phyloP scores from a whole-genome alignment of 2,797 vertebrate species.

The Spheniscus humboldti region DNA sequence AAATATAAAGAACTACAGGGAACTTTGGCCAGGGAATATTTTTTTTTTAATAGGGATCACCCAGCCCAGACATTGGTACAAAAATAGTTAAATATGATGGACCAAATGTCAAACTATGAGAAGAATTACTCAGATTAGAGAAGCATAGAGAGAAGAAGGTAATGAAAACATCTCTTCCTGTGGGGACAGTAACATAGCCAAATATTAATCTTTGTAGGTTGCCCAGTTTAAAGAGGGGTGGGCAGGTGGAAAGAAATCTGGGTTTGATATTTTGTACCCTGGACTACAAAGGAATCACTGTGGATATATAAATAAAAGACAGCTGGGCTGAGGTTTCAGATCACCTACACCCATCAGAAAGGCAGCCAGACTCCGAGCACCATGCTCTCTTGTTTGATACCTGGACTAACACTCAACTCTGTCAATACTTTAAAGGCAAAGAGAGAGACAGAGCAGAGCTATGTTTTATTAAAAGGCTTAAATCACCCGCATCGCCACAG shows the following conservation, averaged over 20 bases:
- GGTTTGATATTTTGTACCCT: conserved; percentile 31
- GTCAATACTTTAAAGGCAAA: not conserved
- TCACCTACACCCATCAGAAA: conserved; percentile 32
- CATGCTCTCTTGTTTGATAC: not conserved
- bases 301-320: conserved; percentile 10
- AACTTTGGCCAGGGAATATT: not conserved
- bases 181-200: not conserved
- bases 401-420: not conserved
- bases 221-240: not conserved
- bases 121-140: not conserved
- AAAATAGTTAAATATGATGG: not conserved
- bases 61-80: not conserved
- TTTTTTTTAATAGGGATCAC: not conserved
- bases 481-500: not conserved
- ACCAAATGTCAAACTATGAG: not conserved
- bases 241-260: not conserved
- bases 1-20: not conserved
- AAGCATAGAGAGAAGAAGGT: not conserved
- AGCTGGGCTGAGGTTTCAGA: conserved; percentile 31
- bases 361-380: not conserved
- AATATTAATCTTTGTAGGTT: not conserved
- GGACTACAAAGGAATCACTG: conserved; percentile 22
- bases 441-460: not conserved
- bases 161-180: not conserved
- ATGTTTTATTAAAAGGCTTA: not conserved